Evolutionary conservation across 2,113 vertebrate genomes (phyloP).

Genomic region (Sitta europaea): DNA sequence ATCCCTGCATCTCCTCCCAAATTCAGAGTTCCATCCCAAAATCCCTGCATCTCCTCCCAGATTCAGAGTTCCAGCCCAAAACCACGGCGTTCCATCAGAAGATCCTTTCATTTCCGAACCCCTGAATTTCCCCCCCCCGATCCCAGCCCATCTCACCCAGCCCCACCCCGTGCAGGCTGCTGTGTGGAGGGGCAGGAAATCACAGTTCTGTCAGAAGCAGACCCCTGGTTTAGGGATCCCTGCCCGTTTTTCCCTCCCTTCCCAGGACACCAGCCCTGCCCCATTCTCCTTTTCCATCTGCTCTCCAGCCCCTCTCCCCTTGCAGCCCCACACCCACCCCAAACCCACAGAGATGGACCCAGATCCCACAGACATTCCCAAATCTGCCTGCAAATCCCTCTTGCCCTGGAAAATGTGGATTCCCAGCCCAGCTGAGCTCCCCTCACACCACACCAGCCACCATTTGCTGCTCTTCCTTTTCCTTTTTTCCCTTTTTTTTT

Average conservation of each 20-base stretch:
- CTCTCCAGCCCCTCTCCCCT: not conserved
- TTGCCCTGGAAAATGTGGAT: not conserved
- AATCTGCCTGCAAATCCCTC: not conserved
- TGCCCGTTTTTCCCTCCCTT: not conserved
- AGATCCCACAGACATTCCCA: not conserved
- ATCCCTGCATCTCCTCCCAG: not conserved
- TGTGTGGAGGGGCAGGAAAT: rapidly evolving
- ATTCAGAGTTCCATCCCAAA: not conserved
- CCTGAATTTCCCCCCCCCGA: not conserved
- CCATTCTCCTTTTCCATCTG: not conserved
- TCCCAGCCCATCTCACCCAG: rapidly evolving
- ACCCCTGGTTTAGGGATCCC: rapidly evolving
- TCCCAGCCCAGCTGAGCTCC: not conserved
- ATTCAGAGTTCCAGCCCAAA: not conserved
- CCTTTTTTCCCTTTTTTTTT: not conserved
- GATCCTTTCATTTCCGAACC: not conserved
- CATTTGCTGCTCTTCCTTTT: not conserved
- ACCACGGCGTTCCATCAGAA: too few relatives aligned
- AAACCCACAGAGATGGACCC: not conserved
- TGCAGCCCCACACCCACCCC: not conserved
- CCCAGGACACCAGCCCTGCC: rapidly evolving
- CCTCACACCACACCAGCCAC: not conserved
- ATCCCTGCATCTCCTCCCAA: not conserved
- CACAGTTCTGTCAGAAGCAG: rapidly evolving
- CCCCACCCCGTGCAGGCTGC: rapidly evolving